Conservation (phyloP, 2,888 invertebrate genomes). For the Dolomedes plantarius region DNA sequence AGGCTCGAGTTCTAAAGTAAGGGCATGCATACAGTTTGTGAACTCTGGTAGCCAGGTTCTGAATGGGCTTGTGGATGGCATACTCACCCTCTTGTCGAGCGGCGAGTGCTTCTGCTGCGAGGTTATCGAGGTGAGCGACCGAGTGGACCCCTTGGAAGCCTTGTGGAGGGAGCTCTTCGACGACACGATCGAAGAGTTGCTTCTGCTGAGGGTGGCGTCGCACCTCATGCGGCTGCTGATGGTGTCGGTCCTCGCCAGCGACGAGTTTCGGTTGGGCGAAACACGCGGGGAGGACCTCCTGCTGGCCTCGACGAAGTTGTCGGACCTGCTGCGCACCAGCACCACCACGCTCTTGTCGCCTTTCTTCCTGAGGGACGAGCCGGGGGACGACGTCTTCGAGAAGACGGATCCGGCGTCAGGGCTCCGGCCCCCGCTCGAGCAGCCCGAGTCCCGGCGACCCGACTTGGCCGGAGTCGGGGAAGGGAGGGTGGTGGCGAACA, state of each 20-base stretch:
- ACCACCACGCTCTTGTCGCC: slow-evolving; percentile 34
- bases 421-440: slow-evolving; percentile 49
- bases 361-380: slow-evolving; percentile 34
- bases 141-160: background rate
- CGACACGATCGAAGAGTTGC: slow-evolving; percentile 41
- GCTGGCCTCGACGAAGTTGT: background rate
- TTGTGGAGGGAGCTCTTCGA: slow-evolving; percentile 38
- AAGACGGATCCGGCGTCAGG: slow-evolving; percentile 35
- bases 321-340: slow-evolving; percentile 22
- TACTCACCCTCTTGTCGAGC: slow-evolving; percentile 50
- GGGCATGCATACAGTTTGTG: no score
- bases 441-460: slow-evolving; percentile 48
- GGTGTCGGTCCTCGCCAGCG: slow-evolving; percentile 55
- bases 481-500: slow-evolving; percentile 17
- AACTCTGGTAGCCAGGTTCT: no score
- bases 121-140: background rate
- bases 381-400: slow-evolving; percentile 36
- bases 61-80: background rate
- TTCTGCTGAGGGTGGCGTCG: slow-evolving; percentile 28
- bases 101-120: slow-evolving; percentile 16
- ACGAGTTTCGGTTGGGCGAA: slow-evolving; percentile 49
- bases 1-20: no score
- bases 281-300: slow-evolving; percentile 30
- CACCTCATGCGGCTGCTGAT: slow-evolving; percentile 45
- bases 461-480: slow-evolving; percentile 29